Base-by-base conservation (phyloP, 2,888 invertebrate species). In the Cosmia trapezina region DNA sequence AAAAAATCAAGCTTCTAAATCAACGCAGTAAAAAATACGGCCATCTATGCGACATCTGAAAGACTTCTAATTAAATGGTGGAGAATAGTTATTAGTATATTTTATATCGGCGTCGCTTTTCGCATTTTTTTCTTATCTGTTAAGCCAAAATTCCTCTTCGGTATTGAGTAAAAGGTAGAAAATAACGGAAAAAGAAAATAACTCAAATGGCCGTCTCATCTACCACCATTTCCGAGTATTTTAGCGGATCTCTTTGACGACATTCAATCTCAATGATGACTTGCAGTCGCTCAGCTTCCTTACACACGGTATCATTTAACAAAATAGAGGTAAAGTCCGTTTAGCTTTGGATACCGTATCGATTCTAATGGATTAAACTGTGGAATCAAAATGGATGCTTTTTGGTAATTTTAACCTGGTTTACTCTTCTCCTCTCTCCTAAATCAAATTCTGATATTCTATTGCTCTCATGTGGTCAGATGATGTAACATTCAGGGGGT, bases 171-270 rank as follows among this genome's bases (percentile, higher is more conserved):
- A 33, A 60, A 63, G 61, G 63, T 49, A 60, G 37, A 56, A 75
- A 68, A 41, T 64, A 49, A 75, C 54, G 43, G 54, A 2, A 56
- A 59, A 17, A 19, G 62, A 60, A 78, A 77, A 65, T 73, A 73
- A 60, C 56, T 45, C 17, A 82, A 85, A 84, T 74, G 81, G 83
- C 56, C 49, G 53, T 66, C 68, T 68, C 70, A 67, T 83, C 22
- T 67, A 53, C 61, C 33, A 28, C 66, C 53, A 70, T 83, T 83
- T 79, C 79, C 64, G 74, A 83, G 75, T 65, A 73, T 78, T 86
- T 86, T 73, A 75, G 71, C 33, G 69, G 70, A 77, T 73, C 78
- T 70, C 83, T 86, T 80, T 73, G 77, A 83, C 77, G 85, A 84
- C 78, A 70, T 79, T 83, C 75, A 68, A 85, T 83, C 78, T 78